Evolutionary conservation across 2,797 vertebrate species (phyloP), one percentile per base, ranked within the genome.

Genomic region (Moxostoma hubbsi): DNA sequence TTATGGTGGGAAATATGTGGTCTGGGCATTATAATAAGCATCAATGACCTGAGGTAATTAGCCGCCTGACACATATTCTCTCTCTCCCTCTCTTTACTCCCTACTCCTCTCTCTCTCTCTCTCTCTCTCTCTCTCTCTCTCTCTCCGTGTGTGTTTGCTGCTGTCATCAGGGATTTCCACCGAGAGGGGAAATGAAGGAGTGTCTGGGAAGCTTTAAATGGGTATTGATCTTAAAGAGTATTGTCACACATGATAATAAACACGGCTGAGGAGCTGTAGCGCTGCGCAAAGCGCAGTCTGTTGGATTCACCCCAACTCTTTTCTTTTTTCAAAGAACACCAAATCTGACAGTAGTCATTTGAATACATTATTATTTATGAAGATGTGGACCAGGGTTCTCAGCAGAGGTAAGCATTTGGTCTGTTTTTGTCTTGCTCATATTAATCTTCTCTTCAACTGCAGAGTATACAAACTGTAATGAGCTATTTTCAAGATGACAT

Each of bases 301-400:
- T 66, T 43, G 69, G 72, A 46, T 53, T 36, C 62, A 49, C 46
- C 11, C 16, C 57, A 11, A 12, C 3, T 8, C 15, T 75, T 65
- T 49, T 16, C 10, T 50, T 73, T 59, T 15, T 90, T 90, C 82
- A 83, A 62, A 73, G 15, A 59, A 75, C 76, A 61, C 78, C 82
- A 83, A 90, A 85, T 90, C 90, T 9, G 78, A 81, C 84, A 81
- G 84, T 86, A 15, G 45, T 49, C 45, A 18, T 49, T 62, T 54
- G 66, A 79, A 79, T 58, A 67, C 62, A 74, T 83, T 87, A 18
- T 43, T 85, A 71, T 85, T 63, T 89, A 86, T 83, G 87, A 87
- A 91, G 86, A 96, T 96, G 95, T 96, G 95, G 95, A 94, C 87
- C 88, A 93, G 94, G 90, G 92, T 95, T 91, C 91, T 93, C 80